Percentiles rank a stretch among this genome's conserved stretches.
phyloP scores from a whole-genome alignment of 2,797 vertebrate genomes.

The Coregonus suidteri region DNA sequence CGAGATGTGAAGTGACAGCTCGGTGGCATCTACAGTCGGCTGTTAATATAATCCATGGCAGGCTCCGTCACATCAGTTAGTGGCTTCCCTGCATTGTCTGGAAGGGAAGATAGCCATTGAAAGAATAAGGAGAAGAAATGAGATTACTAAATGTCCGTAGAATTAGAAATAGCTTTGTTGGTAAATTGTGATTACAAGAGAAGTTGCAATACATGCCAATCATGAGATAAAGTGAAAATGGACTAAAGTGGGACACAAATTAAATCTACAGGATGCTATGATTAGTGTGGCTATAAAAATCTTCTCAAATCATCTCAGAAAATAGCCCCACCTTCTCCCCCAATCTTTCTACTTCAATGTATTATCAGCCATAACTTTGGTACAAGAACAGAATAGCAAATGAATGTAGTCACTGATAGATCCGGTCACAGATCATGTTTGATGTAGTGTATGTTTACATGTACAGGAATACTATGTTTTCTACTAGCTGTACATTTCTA shows the following conservation, averaged over 20 bases:
- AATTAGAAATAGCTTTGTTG: not conserved
- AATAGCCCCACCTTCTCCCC: not conserved
- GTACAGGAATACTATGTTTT: not conserved
- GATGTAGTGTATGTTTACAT: no score
- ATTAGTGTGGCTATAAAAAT: not conserved
- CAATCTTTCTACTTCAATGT: not conserved
- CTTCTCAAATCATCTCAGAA: no score
- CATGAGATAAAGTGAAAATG: not conserved
- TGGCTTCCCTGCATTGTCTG: conserved; percentile 43
- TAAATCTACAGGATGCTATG: not conserved
- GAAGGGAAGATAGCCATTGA: conserved; percentile 37
- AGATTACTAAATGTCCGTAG: conserved; percentile 7
- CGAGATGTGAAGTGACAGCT: conserved; percentile 60
- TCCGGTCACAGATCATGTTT: no score
- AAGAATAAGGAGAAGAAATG: conserved; percentile 18
- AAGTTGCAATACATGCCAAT: not conserved
- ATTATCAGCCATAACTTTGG: no score
- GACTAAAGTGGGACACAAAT: not conserved
- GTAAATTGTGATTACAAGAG: not conserved
- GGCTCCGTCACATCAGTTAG: conserved; percentile 49
- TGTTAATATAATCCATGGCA: conserved; percentile 56
- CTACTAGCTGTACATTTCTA: not conserved
- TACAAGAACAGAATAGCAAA: no score
- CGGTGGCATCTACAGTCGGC: conserved; percentile 34
- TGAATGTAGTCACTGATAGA: no score